These are phyloP conservation scores for Rhinichthys klamathensis DNA, from an alignment of 2,113 vertebrate genomes.

Conservation along the genomic window DNA sequence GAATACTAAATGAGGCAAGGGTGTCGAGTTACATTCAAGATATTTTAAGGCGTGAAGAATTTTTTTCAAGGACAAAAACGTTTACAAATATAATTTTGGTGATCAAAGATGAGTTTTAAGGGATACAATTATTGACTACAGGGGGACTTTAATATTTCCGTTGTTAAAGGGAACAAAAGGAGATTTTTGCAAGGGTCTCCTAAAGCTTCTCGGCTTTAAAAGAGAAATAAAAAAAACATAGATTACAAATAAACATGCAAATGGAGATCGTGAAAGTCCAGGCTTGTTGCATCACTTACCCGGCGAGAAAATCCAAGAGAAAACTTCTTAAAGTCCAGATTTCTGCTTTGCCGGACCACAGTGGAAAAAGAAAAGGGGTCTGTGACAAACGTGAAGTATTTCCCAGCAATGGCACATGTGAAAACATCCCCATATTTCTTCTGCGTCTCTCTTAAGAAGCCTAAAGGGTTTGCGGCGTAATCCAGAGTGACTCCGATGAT, in stretches of 20 bases:
- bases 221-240: no score
- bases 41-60: no score
- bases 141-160: no score
- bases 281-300: constrained; percentile 50
- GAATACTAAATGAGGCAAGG: no score
- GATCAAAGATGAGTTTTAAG: no score
- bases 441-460: constrained; percentile 57
- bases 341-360: constrained; percentile 61
- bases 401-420: constrained; percentile 66
- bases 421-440: constrained; percentile 60
- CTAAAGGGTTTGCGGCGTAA: constrained; percentile 61
- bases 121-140: no score
- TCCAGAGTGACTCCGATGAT: constrained; percentile 63
- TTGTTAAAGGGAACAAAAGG: no score
- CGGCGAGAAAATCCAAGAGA: constrained; percentile 58
- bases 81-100: no score
- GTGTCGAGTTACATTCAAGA: no score
- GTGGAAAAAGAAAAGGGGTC: constrained; percentile 65
- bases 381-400: constrained; percentile 64
- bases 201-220: no score
- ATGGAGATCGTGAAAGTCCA: neutral
- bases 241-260: constrained; percentile 30
- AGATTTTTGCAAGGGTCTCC: no score
- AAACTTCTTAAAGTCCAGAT: constrained; percentile 65
- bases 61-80: no score